Evolutionary conservation across 2,113 vertebrate species (phyloP).

Genomic region (Oceanites oceanicus): DNA sequence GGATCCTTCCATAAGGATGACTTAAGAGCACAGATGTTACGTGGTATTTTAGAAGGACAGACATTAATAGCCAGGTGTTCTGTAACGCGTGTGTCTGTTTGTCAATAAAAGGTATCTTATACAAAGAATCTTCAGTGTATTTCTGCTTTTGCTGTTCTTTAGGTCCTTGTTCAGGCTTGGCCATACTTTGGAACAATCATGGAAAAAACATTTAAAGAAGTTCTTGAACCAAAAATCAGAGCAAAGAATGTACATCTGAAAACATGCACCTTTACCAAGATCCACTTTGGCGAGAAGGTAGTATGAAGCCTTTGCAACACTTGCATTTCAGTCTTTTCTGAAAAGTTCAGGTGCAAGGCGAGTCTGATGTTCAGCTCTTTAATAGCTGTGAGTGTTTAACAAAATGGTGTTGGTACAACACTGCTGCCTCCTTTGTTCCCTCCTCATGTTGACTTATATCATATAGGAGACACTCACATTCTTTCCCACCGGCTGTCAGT

Average conservation of each 20-base stretch:
- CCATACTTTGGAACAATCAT: constrained; percentile 91
- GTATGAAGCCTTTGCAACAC: neutral
- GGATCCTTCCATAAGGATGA: neutral
- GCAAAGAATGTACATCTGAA: constrained; percentile 83
- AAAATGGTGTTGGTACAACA: neutral
- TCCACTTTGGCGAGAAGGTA: constrained; percentile 91
- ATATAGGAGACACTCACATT: neutral
- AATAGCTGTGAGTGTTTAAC: neutral
- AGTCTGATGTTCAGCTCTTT: neutral
- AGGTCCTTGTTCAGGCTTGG: constrained; percentile 92
- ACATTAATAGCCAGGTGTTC: neutral
- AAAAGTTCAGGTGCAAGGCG: neutral
- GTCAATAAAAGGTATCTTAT: neutral
- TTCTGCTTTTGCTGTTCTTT: neutral
- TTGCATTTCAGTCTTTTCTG: neutral
- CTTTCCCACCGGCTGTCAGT: neutral
- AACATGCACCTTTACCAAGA: constrained; percentile 89
- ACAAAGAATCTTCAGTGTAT: neutral
- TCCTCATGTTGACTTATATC: neutral
- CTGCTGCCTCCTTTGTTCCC: neutral
- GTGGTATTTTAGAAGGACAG: neutral
- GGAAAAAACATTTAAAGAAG: constrained; percentile 89
- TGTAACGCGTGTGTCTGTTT: neutral
- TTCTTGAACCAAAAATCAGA: constrained; percentile 83
- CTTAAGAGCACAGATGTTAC: neutral